A percentile compares a stretch with the other conserved stretches of the same genome.
Evolutionary conservation across 2,888 invertebrate genomes (phyloP).

Genomic region (Salpingus planirostris): DNA sequence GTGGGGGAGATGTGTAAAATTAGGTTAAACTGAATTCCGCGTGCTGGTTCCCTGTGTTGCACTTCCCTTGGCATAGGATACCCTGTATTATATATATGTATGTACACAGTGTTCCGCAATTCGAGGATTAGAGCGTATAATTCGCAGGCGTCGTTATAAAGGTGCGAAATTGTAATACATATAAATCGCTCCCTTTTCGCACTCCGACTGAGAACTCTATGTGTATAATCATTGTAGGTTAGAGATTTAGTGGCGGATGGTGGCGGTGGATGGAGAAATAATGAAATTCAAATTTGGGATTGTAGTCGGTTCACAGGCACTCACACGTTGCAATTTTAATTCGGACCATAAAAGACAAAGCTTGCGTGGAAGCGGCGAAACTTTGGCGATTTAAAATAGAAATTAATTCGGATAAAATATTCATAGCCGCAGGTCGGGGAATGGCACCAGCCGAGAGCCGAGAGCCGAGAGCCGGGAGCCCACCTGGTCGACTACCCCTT

Average conservation of each 20-base stretch:
- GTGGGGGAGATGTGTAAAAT: too few relatives aligned
- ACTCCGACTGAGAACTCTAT: too few relatives aligned
- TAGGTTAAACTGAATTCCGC: too few relatives aligned
- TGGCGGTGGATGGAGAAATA: constrained; percentile 5
- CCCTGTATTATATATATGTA: neutral
- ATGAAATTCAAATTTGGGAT: constrained; percentile 14
- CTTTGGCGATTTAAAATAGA: constrained; percentile 21
- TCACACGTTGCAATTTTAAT: constrained; percentile 18
- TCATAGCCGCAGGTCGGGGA: constrained; percentile 17
- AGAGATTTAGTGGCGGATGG: neutral
- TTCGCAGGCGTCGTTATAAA: constrained; percentile 8
- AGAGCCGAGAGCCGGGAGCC: too few relatives aligned
- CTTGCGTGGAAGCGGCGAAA: constrained; percentile 18
- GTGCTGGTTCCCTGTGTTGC: neutral
- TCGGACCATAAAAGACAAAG: constrained; percentile 12
- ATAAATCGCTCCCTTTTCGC: constrained; percentile 12
- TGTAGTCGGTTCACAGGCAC: constrained; percentile 16
- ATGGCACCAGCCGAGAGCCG: constrained; percentile 7
- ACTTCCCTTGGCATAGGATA: too few relatives aligned
- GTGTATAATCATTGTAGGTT: too few relatives aligned
- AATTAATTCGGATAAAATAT: constrained; percentile 23
- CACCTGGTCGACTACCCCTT: constrained; percentile 17
- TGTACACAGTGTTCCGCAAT: neutral
- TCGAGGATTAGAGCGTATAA: constrained; percentile 1
- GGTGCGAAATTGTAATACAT: constrained; percentile 11